These are phyloP conservation scores for Ceratitis capitata DNA, from an alignment of 1,140 invertebrate species.

Conservation along the genomic window DNA sequence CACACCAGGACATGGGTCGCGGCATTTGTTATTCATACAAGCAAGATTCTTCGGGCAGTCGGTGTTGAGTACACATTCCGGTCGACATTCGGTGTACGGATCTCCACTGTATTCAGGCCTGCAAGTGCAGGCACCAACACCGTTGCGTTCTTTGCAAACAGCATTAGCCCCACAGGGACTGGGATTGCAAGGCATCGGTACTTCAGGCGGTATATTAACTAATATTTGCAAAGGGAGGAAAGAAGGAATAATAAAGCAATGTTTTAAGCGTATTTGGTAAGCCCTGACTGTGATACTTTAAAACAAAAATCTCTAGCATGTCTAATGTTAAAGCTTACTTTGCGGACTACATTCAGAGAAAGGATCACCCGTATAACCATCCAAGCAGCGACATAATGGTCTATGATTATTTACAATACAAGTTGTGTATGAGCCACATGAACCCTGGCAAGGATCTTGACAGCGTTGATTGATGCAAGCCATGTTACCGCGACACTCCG, in stretches of 20 bases:
- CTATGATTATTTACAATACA: slow-evolving; percentile 79
- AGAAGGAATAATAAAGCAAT: too few species aligned
- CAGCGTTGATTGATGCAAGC: slow-evolving; percentile 82
- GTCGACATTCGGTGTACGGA: slow-evolving; percentile 78
- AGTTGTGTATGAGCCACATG: slow-evolving; percentile 75
- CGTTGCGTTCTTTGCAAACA: slow-evolving; percentile 79
- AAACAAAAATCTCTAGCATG: not conserved
- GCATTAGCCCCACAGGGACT: slow-evolving; percentile 84
- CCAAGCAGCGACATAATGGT: slow-evolving; percentile 77
- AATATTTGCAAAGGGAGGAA: not conserved
- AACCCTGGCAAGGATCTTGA: slow-evolving; percentile 78
- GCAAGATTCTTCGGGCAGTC: slow-evolving; percentile 76
- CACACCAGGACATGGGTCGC: slow-evolving; percentile 76
- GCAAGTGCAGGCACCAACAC: slow-evolving; percentile 78
- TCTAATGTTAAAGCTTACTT: slow-evolving; percentile 53
- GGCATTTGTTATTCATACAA: slow-evolving; percentile 76
- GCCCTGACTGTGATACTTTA: not conserved
- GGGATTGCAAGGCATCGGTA: slow-evolving; percentile 74
- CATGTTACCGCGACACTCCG: slow-evolving; percentile 78
- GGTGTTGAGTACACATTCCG: slow-evolving; percentile 77
- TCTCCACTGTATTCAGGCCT: slow-evolving; percentile 78
- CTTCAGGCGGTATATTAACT: slow-evolving; percentile 66
- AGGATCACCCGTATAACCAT: slow-evolving; percentile 80
- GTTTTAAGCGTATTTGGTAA: not conserved
- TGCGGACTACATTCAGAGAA: slow-evolving; percentile 73